Base-by-base conservation (phyloP, 1,140 invertebrate species). In the Rhyacophila brunnea region DNA sequence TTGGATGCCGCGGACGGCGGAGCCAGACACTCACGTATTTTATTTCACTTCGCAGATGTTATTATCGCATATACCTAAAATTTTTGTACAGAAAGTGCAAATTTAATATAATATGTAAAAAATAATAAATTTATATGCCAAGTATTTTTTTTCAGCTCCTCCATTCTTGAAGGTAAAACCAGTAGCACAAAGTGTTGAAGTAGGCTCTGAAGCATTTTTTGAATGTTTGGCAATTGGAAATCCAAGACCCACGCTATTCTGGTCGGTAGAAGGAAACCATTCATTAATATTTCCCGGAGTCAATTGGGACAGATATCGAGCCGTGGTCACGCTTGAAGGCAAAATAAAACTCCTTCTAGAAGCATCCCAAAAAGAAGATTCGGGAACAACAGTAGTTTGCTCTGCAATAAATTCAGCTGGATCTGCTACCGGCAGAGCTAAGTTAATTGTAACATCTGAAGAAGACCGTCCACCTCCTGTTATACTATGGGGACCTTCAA, bases 381-480 rank as follows among this genome's bases (percentile, higher is more conserved):
- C 83, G 51, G 83, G 84, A 38, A 79, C 81, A 23, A 84, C 86
- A 6, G 81, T 87, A 49, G 81, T 92, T 47, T 95, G 92, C 71
- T 89, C 89, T 53, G 91, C 89, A 40, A 84, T 93, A 55, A 93
- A 90, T 71, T 82, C 83, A 54, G 89, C 89, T 44, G 91, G 91
- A 18, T 90, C 87, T 60, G 85, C 86, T n/a, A 87, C 87, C 46
- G 84, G 86, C 42, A 81, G 88, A 69, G 90, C 89, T 32, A 82
- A 85, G 69, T 74, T 94, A 53, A 85, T 86, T 38, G 83, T 93
- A 36, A 87, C 85, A 62, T 88, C 88, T 64, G 85, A 85, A 74
- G 87, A 89, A 72, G 86, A 88, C 71, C 77, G 83, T 52, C 90
- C 91, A 50, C 94, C 94, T 19, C 94, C 94, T 46, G 86, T 95